Evolutionary conservation across 2,888 invertebrate species (phyloP), one percentile per base, ranked within the genome.

Genomic region (Sussaba pulchella): DNA sequence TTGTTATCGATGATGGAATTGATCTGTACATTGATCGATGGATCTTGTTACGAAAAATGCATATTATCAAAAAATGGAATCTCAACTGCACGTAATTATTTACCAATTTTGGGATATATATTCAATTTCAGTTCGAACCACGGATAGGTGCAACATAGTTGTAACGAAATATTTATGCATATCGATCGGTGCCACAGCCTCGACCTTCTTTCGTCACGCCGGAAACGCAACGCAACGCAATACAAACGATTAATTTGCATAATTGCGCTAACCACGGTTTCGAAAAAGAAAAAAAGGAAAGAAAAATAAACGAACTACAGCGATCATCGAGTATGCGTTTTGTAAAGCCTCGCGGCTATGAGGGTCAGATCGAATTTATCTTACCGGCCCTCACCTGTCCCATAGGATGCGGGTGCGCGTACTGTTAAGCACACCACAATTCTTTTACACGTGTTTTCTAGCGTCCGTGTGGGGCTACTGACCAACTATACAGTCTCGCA

Each of bases 361-460:
- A 89, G 92, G 92, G 92, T 89, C 89, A 91, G 91, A 91, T 92
- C 91, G 90, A 91, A 91, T 91, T 91, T 91, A 91, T 91, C 91
- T 91, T 87, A 87, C 88, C 87, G 89, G 88, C 89, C 89, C 91
- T 91, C 91, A 92, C 92, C 92, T 92, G 92, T 89, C 91, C 86
- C 84, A 83, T 84, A 86, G 87, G 83, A 91, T 91, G 92, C 92
- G 92, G 92, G 92, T 86, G 85, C 84, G 82, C 75, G 50, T 66
- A 79, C 66, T 76, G 52, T 63, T n/a, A 19, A 45, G 12, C 52
- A 63, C 17, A 43, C 43, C 41, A 31, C 39, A 39, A 63, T 71
- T 47, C 57, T 59, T 54, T 26, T 41, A 19, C 19, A 10, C 26
- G 63, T 21, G 41, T 41, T 39, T 74, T 47, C 9, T 8, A 1